Evolutionary conservation across 1,140 invertebrate genomes (phyloP).

Genomic region (Psilanteris sp.): DNA sequence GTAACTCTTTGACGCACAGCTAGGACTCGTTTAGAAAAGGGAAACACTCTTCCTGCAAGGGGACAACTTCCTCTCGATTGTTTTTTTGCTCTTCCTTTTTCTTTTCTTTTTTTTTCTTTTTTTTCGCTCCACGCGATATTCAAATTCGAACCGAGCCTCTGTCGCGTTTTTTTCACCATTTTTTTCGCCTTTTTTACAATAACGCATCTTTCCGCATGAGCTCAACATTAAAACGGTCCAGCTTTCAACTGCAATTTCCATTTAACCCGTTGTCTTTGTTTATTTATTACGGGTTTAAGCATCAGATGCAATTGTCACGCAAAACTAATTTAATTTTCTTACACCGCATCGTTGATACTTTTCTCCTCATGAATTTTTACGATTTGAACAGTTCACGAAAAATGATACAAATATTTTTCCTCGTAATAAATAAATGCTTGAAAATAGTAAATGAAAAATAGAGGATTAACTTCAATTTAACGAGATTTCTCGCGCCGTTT

Average conservation of each 20-base stretch:
- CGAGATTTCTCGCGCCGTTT: no score
- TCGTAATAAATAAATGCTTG: not conserved
- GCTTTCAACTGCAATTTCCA: constrained; percentile 35
- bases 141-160: constrained; percentile 43
- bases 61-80: constrained; percentile 55
- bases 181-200: constrained; percentile 38
- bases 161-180: constrained; percentile 33
- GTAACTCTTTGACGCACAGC: constrained; percentile 57
- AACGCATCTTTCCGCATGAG: constrained; percentile 38
- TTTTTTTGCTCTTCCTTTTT: constrained; percentile 42
- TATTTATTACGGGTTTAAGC: constrained; percentile 49
- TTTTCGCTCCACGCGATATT: constrained; percentile 41
- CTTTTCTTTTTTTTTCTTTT: constrained; percentile 1
- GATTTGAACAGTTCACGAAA: constrained; percentile 22
- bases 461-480: no score
- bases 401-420: constrained; percentile 9
- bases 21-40: constrained; percentile 55
- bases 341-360: constrained; percentile 19
- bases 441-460: constrained; percentile 1
- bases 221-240: constrained; percentile 18
- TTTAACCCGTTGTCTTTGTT: constrained; percentile 45
- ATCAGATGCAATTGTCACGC: constrained; percentile 57
- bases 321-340: constrained; percentile 52
- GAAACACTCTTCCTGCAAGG: constrained; percentile 57
- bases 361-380: constrained; percentile 31